phyloP scores from a whole-genome alignment of 2,888 invertebrate genomes.

The Cantharis rustica region DNA sequence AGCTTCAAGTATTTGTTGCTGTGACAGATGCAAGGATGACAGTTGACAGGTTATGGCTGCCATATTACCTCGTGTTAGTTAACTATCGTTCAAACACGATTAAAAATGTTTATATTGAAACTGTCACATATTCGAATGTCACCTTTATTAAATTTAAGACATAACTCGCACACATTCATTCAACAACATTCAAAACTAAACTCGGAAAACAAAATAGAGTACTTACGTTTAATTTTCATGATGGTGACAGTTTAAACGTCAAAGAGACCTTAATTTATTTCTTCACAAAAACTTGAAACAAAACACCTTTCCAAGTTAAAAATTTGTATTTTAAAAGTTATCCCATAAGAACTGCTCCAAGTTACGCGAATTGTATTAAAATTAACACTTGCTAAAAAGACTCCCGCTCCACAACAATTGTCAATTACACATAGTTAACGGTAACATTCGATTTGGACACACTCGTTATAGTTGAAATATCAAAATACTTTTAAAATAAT shows the following conservation, averaged over 20 bases:
- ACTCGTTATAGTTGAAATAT: background rate
- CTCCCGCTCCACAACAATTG: background rate
- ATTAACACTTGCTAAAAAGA: background rate
- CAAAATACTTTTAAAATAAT: background rate
- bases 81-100: background rate
- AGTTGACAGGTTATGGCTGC: slow-evolving; percentile 36
- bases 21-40: slow-evolving; percentile 30
- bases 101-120: background rate
- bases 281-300: background rate
- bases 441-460: background rate
- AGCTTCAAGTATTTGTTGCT: background rate
- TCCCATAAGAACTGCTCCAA: background rate
- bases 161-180: background rate
- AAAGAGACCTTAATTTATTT: background rate
- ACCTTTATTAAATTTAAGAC: background rate
- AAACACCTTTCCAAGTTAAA: background rate
- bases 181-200: background rate
- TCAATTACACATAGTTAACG: background rate
- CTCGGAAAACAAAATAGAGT: background rate
- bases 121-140: background rate
- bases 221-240: background rate
- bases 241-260: slow-evolving; percentile 1
- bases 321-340: background rate
- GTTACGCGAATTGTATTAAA: background rate
- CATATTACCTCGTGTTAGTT: slow-evolving; percentile 36